phyloP scores from a whole-genome alignment of 1,140 invertebrate genomes.

The Geopemphigus sp. region DNA sequence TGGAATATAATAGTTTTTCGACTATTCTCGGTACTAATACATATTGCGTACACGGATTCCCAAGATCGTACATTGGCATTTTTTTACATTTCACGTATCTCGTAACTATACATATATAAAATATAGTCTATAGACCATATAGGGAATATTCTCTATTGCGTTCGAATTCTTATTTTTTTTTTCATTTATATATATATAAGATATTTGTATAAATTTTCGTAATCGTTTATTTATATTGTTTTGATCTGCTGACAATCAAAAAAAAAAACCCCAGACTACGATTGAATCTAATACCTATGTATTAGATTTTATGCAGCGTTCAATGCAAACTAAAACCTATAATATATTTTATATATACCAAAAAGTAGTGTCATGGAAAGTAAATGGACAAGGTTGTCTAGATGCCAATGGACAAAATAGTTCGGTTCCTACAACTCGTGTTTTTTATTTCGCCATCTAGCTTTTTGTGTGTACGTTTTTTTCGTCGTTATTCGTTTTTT shows the following conservation, averaged over 20 bases:
- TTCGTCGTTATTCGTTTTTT: neutral
- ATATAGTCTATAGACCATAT: no score
- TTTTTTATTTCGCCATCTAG: neutral
- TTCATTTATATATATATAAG: neutral
- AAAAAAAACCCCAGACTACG: neutral
- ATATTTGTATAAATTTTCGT: neutral
- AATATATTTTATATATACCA: neutral
- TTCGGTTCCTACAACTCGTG: neutral
- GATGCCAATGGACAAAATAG: constrained; percentile 10
- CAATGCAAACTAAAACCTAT: neutral
- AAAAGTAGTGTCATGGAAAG: constrained; percentile 18
- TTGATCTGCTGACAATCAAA: neutral
- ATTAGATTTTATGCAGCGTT: neutral
- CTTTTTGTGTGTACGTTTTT: neutral
- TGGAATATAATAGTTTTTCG: neutral
- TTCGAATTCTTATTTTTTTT: no score
- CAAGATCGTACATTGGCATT: neutral
- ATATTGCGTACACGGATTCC: neutral
- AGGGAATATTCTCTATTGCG: no score
- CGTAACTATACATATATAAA: neutral
- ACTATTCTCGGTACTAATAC: neutral
- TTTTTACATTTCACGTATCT: no score
- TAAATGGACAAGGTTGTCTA: constrained; percentile 25
- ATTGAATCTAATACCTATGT: no score
- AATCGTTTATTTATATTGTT: constrained; percentile 21